Evolutionary conservation across 1,140 invertebrate genomes (phyloP), one percentile per base, ranked within the genome.

Genomic region (Saccostrea glomerata): DNA sequence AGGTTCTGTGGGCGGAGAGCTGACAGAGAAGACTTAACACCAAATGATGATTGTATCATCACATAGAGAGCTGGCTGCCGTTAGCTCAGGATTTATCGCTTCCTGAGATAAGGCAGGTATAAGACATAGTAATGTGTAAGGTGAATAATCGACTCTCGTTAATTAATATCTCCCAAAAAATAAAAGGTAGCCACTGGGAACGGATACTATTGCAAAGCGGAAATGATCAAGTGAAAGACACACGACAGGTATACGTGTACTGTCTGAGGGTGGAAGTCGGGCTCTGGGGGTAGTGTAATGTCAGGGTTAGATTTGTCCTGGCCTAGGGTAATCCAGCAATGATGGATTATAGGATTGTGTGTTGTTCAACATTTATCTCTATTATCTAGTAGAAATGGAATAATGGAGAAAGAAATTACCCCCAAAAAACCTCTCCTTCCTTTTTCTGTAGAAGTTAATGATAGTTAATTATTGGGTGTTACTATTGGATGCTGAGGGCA

Each of bases 21-120:
- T 15, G 70, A 73, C 25, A 73, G 25, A 15, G 70, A 73, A 73
- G 70, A 73, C 25, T 73, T 73, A 73, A 73, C 70, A 25, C 70
- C 70, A 30, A 73, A 73, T 36, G 70, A 73, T 73, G 20, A 66
- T 66, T 20, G 9, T 66, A 13, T 66, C 20, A 66, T 47, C 47
- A 47, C 47, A 47, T 47, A 47, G 47, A 6, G 47, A 63, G 58
- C 15, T 20, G 13, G 70, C 30, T 73, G 70, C 30, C 25, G 25
- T 73, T 73, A 73, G 25, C 70, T 73, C 6, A 6, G 30, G 70
- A 73, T 73, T 73, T 73, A 73, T 25, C 13, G 25, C 15, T 73
- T 15, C 23, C 70, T 73, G 30, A 73, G 70, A 73, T 30, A 73
- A 73, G 30, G 25, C 70, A 36, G 25, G 13, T 30, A 73, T 73